phyloP scores from a whole-genome alignment of 2,888 invertebrate species.

The Drosophila meridiana region DNA sequence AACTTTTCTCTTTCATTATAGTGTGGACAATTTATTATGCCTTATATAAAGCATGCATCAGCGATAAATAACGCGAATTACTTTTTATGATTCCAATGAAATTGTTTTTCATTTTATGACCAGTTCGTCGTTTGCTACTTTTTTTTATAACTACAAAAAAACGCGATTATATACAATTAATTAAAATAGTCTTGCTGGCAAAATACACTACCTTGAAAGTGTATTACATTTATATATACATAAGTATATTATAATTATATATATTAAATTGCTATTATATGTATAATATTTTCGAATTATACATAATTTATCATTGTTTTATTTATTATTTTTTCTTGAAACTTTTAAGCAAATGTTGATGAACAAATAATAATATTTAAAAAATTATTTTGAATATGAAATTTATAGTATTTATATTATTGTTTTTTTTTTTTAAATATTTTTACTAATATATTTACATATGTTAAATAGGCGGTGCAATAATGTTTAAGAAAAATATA shows the following conservation, averaged over 20 bases:
- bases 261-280: no score
- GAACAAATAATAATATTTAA: neutral
- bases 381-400: no score
- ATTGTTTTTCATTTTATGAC: slow-evolving; percentile 19
- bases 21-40: neutral
- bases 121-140: slow-evolving; percentile 1
- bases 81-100: slow-evolving; percentile 17
- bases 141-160: slow-evolving; percentile 12
- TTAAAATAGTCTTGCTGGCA: neutral
- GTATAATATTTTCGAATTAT: no score
- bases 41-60: slow-evolving; percentile 6
- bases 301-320: neutral
- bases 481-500: no score
- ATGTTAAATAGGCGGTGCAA: no score
- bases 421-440: no score
- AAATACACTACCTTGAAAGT: slow-evolving; percentile 5
- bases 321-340: neutral
- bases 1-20: neutral
- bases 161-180: slow-evolving; percentile 12
- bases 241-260: neutral
- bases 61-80: slow-evolving; percentile 20
- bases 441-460: no score
- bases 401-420: no score
- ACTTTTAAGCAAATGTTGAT: neutral
- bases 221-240: neutral